Evolutionary conservation across 2,797 vertebrate genomes (phyloP).

Genomic region (Squalus acanthias): DNA sequence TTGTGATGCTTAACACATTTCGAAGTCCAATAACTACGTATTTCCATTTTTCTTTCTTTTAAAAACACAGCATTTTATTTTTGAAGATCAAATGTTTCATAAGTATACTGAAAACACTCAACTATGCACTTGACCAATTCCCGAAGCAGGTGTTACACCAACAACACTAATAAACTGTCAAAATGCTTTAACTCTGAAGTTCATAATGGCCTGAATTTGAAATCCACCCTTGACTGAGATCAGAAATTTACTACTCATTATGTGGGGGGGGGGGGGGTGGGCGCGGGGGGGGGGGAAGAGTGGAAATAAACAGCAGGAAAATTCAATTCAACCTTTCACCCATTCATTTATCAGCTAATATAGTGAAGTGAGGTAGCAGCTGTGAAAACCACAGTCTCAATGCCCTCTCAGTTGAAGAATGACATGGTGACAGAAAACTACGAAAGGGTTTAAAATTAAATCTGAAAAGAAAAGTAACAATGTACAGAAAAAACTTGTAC

Average conservation of each 20-base stretch:
- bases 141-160: neutral
- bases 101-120: neutral
- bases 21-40: neutral
- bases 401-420: neutral
- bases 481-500: neutral
- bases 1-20: neutral
- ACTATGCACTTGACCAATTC: neutral
- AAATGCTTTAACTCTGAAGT: neutral
- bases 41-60: neutral
- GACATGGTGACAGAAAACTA: neutral
- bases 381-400: neutral
- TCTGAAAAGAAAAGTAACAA: neutral
- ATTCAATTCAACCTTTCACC: neutral
- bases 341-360: neutral
- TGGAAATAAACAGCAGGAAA: neutral
- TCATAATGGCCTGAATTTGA: neutral
- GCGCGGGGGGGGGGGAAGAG: neutral
- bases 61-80: neutral
- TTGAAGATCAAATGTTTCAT: neutral
- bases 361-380: neutral
- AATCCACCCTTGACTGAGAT: neutral
- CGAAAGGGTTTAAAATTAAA: neutral
- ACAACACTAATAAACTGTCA: too few relatives aligned
- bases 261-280: neutral
- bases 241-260: neutral